phyloP scores from a whole-genome alignment of 2,113 vertebrate genomes.

The Callospermophilus lateralis region DNA sequence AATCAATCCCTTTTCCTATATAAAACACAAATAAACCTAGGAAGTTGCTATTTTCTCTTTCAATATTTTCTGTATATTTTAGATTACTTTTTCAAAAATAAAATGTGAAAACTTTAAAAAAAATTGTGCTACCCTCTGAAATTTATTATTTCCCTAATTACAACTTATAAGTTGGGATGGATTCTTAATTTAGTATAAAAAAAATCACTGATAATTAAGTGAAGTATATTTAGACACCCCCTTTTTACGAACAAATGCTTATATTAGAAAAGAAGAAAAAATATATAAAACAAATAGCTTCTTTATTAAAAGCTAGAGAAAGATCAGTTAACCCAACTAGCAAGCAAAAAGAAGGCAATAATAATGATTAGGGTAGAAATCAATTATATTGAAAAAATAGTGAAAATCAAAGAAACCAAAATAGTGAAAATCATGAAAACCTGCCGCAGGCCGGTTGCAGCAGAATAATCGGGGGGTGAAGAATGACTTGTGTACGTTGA shows the following conservation, averaged over 20 bases:
- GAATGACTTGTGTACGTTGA: too few relatives aligned
- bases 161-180: not conserved
- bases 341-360: not conserved
- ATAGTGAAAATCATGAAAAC: not conserved
- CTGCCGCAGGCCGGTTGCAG: too few relatives aligned
- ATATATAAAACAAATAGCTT: not conserved
- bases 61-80: not conserved
- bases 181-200: not conserved
- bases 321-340: not conserved
- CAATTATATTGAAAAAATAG: not conserved
- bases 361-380: not conserved
- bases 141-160: not conserved
- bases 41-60: not conserved
- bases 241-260: not conserved
- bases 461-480: too few relatives aligned
- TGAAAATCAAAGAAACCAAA: not conserved
- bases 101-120: not conserved
- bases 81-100: not conserved
- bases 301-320: not conserved
- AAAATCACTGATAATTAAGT: not conserved
- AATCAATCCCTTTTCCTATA: not conserved
- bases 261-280: not conserved
- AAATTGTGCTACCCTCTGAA: not conserved
- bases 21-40: not conserved
- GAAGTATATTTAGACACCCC: not conserved